These are phyloP conservation scores for Seriola quinqueradiata DNA, from an alignment of 2,113 vertebrate genomes.

Conservation along the genomic window DNA sequence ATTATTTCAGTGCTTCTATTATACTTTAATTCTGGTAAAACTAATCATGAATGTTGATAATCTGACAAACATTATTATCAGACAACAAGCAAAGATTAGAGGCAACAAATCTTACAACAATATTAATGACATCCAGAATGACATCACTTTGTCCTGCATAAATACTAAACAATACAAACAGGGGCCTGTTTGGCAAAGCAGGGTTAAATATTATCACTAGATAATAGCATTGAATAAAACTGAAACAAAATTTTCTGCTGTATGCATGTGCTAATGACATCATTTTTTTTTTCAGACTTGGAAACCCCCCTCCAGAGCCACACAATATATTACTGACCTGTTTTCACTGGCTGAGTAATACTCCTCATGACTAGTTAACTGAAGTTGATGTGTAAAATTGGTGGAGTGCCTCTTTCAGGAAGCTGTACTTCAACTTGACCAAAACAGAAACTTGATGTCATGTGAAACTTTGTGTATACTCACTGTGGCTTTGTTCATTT, in stretches of 20 bases:
- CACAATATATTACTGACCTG: not conserved
- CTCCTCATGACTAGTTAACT: conserved; percentile 7
- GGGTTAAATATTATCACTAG: not conserved
- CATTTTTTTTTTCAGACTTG: not conserved
- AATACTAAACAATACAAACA: conserved; percentile 27
- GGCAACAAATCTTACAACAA: not conserved
- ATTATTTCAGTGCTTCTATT: conserved; percentile 40
- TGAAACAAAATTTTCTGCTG: not conserved
- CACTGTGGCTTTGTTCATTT: conserved; percentile 40
- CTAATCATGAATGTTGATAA: conserved; percentile 27
- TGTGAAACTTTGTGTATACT: conserved; percentile 44
- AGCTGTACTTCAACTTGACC: conserved; percentile 20
- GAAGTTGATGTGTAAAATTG: conserved; percentile 15
- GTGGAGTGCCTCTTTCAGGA: conserved; percentile 12
- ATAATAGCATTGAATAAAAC: not conserved
- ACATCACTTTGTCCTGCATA: conserved; percentile 22
- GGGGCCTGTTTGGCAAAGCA: not conserved
- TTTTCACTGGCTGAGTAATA: conserved; percentile 12
- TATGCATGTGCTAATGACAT: conserved; percentile 1
- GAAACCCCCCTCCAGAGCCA: conserved; percentile 25
- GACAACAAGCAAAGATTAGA: conserved; percentile 22
- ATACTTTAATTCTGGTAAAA: conserved; percentile 28
- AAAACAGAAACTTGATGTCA: conserved; percentile 40
- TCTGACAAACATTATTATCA: conserved; percentile 23
- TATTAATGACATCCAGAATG: conserved; percentile 15